Evolutionary conservation across 2,888 invertebrate genomes (phyloP), one percentile per base, ranked within the genome.

Genomic region (Agonopterix alstromeriana): DNA sequence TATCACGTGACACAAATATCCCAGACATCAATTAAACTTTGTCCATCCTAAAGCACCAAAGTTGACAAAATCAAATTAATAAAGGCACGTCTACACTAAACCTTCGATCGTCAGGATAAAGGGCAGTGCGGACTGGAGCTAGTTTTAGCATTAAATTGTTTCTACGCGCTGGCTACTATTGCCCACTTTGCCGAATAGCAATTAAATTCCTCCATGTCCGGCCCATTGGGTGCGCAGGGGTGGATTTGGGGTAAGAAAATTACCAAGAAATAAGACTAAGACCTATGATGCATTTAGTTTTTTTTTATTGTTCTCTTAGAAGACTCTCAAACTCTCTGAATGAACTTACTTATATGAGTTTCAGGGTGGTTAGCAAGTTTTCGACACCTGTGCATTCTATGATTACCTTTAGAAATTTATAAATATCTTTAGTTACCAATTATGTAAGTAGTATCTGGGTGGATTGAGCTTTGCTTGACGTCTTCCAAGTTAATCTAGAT

Each of bases 81-180:
- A 51, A 63, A 41, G 60, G 47, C 65, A 58, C 64, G 60, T 69
- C 63, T 55, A 48, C 58, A 65, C 57, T 65, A 61, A 51, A 49
- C 60, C 56, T 57, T 59, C 67, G 60, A 60, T 62, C 51, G 64
- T 59, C 58, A 60, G 58, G 65, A 60, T 69, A 70, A 71, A 65
- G 70, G 67, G 54, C 57, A 57, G 58, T 55, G 52, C 55, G 63
- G 67, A 69, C 61, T 43, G 54, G 52, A 60, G 65, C 63, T 66
- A 73, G 73, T 74, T 74, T 71, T 64, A 70, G 57, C 72, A 75
- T 77, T 70, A 73, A 75, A 76, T 73, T 70, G 76, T 71, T 72
- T 70, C 70, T 63, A 54, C 60, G 61, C 65, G 38, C 61, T 54
- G 63, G 57, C 60, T 60, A 51, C 58, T 63, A 55, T 58, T 61